These are phyloP conservation scores for Brachyptera putata DNA, from an alignment of 2,888 invertebrate species.

Conservation along the genomic window DNA sequence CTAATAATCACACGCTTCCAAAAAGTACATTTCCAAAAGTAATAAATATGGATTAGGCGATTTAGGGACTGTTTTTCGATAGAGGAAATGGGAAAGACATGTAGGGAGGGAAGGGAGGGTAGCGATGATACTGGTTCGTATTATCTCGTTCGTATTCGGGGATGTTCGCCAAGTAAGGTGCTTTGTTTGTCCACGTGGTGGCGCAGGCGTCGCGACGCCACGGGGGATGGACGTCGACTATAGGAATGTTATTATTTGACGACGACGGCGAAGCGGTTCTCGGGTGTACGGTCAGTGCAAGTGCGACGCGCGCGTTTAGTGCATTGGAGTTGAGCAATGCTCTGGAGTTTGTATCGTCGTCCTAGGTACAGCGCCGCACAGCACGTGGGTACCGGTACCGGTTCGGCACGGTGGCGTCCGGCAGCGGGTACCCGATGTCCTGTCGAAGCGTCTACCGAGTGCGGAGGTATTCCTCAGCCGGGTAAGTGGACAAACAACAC, in stretches of 20 bases:
- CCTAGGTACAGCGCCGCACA: not conserved
- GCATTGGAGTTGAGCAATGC: not conserved
- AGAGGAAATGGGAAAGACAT: not conserved
- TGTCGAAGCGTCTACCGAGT: constrained; percentile 33
- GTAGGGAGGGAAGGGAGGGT: not conserved
- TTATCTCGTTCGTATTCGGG: not conserved
- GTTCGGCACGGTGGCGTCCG: no score
- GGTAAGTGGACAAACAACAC: constrained; percentile 29
- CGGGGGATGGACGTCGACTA: not conserved
- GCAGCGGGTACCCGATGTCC: constrained; percentile 31
- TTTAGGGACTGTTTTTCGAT: constrained; percentile 5
- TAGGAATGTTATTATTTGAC: constrained; percentile 2
- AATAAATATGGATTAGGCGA: constrained; percentile 16
- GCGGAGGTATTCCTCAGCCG: constrained; percentile 33
- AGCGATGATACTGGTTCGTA: not conserved
- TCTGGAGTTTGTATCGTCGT: not conserved
- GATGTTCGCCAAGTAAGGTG: not conserved
- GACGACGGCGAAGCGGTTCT: not conserved
- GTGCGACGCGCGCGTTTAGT: constrained; percentile 2
- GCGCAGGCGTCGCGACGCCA: not conserved
- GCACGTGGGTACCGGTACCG: constrained; percentile 18
- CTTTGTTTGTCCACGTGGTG: not conserved
- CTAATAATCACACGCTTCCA: no score
- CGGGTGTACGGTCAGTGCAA: not conserved
- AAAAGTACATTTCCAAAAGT: no score